Percentiles rank a stretch among this genome's conserved stretches.
These are phyloP conservation scores for Ramphastos sulfuratus DNA, from an alignment of 2,113 vertebrate genomes.

Conservation along the genomic window DNA sequence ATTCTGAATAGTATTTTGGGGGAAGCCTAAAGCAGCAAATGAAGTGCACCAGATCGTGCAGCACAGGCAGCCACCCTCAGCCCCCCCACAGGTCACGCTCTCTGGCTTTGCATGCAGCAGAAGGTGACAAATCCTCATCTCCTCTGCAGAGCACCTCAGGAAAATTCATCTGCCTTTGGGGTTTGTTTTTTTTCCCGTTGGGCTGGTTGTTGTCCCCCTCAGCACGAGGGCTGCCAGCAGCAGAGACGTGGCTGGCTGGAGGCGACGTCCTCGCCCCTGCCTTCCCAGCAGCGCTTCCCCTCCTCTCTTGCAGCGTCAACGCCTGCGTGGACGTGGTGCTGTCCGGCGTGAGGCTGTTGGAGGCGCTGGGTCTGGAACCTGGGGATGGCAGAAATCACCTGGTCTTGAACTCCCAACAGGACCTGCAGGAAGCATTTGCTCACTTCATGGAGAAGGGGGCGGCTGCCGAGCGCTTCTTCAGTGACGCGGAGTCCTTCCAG, in stretches of 20 bases:
- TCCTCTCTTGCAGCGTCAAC: conserved; percentile 82
- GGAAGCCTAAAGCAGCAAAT: not conserved
- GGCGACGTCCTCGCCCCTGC: not conserved
- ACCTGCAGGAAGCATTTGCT: conserved; percentile 87
- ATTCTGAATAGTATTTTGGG: not conserved
- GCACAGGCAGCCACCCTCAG: not conserved
- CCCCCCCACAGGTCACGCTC: not conserved
- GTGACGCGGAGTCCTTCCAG: conserved; percentile 80
- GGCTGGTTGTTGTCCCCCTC: not conserved
- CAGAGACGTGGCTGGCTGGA: not conserved
- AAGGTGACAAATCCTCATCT: not conserved
- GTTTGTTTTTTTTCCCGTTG: no score
- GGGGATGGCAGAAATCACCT: conserved; percentile 80
- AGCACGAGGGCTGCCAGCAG: not conserved
- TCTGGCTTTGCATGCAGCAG: not conserved
- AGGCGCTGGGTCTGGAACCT: conserved; percentile 85
- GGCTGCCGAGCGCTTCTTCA: conserved; percentile 95
- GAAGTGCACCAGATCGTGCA: not conserved
- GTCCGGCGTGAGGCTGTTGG: conserved; percentile 89
- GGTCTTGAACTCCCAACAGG: conserved; percentile 80
- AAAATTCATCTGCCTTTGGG: not conserved
- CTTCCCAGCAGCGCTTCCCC: not conserved
- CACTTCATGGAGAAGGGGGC: conserved; percentile 91
- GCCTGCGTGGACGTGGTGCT: conserved; percentile 96
- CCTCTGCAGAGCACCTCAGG: not conserved